phyloP scores from a whole-genome alignment of 2,113 vertebrate genomes.

The Myodes glareolus region DNA sequence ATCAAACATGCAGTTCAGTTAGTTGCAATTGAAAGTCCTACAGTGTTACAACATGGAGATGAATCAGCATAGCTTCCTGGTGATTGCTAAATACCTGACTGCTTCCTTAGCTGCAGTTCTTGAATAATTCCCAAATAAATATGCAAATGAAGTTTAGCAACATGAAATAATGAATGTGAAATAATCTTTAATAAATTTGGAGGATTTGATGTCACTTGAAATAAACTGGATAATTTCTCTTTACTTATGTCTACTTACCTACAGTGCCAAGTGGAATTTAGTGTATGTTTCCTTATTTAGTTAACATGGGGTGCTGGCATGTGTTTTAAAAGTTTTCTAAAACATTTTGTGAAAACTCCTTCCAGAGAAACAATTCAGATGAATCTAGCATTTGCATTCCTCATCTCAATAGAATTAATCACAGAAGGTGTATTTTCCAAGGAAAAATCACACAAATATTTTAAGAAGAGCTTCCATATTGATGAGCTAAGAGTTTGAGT shows the following conservation, averaged over 20 bases:
- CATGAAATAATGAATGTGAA: slow-evolving; percentile 62
- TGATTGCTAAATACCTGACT: slow-evolving; percentile 70
- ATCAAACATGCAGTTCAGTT: slow-evolving; percentile 58
- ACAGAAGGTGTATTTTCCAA: background rate
- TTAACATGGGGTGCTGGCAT: background rate
- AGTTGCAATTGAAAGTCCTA: slow-evolving; percentile 56
- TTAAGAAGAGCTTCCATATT: background rate
- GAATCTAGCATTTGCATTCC: background rate
- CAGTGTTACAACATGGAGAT: slow-evolving; percentile 49
- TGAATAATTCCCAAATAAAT: slow-evolving; percentile 69
- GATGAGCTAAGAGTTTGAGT: background rate
- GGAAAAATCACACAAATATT: background rate
- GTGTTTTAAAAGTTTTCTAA: background rate
- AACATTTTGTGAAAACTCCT: too few relatives aligned
- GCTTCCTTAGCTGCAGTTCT: slow-evolving; percentile 51
- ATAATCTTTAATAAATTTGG: slow-evolving; percentile 19
- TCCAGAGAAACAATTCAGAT: background rate
- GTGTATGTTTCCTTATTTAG: background rate
- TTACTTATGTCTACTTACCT: background rate
- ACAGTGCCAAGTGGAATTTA: background rate
- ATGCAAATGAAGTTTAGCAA: slow-evolving; percentile 64
- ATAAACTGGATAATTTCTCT: slow-evolving; percentile 24
- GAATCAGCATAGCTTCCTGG: slow-evolving; percentile 51
- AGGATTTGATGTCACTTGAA: background rate
- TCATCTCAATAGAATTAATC: background rate